Base-by-base conservation (phyloP, 1,140 invertebrate species). In the Pogonomyrmex barbatus region DNA sequence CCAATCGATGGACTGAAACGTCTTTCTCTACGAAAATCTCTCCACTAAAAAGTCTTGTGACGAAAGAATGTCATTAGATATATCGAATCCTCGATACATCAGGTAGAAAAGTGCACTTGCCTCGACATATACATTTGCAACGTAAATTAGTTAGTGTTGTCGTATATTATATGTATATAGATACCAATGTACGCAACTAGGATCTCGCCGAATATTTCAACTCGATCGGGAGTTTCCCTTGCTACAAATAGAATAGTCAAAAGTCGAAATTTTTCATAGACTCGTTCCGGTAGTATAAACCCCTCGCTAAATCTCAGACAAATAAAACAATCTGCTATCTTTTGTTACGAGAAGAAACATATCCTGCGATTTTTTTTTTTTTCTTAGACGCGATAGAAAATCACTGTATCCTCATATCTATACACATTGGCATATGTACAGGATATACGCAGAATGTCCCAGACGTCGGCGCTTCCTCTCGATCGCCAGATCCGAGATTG, bases 21-120 rank as follows among this genome's bases (percentile, higher is more conserved):
- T 78, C 33, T 75, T 2, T 10, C 24, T 9, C 58, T 79, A 67
- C 47, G 62, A 79, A 24, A 54, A 56, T 52, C 1, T 68, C 5
- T 36, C 62, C 42, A 79, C 47, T 42, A 79, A 24, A 24, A 67
- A 68, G 24, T 39, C 45, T 67, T 42, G 77, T 56, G 84, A 87
- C 54, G 75, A 87, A 39, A 82, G 52, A 83, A 83, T 36, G 54
- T 83, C 68, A 8, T 24, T 63, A 77, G 30, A 58, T 50, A 47
- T 76, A 78, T 75, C 79, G 86, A 85, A 79, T 71, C 62, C 63
- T 54, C 60, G 12, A 52, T 77, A 87, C 47, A 87, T 58, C 45
- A 82, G 52, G 85, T 76, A 86, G 86, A 89, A 89, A 90, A 89
- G 86, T 88, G 86, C 86, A 90, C 89, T 90, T 90, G 85, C 86